Evolutionary conservation across 2,113 vertebrate species (phyloP), one percentile per base, ranked within the genome.

Genomic region (Eulemur rufifrons): DNA sequence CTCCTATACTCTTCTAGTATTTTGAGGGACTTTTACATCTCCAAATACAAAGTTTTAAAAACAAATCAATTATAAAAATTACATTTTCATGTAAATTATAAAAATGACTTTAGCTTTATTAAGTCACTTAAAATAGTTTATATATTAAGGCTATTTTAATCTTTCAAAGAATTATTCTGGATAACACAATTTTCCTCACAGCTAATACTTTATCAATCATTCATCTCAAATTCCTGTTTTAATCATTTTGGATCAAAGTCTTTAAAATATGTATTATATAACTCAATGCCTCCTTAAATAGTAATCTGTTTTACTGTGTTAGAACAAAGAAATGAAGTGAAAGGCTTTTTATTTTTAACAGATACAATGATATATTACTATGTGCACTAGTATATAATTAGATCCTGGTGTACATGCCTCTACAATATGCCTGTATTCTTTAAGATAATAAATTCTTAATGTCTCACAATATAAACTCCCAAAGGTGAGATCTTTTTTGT

Each of bases 321-420:
- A 84, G 68, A 73, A 95, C 54, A 87, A 92, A 97, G 37, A 34
- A 81, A 73, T 73, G 5, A 96, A 93, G 89, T 82, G 29, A 93
- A 96, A 94, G 54, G 45, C 18, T 84, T 86, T 94, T 94, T 87
- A 90, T 94, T 94, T 93, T 89, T 96, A 94, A 96, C 39, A 83
- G 23, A 91, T 81, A 91, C 95, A 96, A 88, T 93, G 71, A 95
- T 39, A 42, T 42, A 93, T 86, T 94, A 78, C 61, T 27, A 63
- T 63, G 21, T 32, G 15, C 20, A 87, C 86, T 78, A 93, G 39
- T 59, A 77, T 89, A 52, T 89, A 89, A 96, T 86, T 89, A 94
- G 50, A 92, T 86, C 92, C 69, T 92, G 25, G 69, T 63, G 5
- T 87, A 86, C n/a, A 37, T 82, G 69, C 77, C 66, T 89, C 86